These are phyloP conservation scores for Folsomia candida DNA, from an alignment of 2,888 invertebrate genomes.

Conservation along the genomic window DNA sequence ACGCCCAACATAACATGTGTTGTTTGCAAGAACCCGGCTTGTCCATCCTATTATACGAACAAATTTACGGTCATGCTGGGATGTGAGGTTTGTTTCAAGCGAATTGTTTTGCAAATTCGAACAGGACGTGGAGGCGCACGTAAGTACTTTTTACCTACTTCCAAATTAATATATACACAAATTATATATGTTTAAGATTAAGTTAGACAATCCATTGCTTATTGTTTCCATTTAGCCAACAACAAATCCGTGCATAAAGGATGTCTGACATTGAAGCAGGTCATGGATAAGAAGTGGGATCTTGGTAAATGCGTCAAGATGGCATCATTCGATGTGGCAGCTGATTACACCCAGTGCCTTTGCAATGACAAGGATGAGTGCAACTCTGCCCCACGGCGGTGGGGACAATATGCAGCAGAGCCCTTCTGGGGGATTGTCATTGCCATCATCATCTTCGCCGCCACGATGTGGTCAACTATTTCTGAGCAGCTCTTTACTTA, in stretches of 20 bases:
- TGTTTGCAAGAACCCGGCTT: too few species aligned
- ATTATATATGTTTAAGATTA: too few species aligned
- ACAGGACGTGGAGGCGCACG: not conserved
- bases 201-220: too few species aligned
- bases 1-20: too few species aligned
- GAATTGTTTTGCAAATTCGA: not conserved
- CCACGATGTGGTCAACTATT: too few species aligned
- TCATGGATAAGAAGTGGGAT: not conserved
- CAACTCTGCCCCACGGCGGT: constrained; percentile 14
- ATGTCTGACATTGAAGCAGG: constrained; percentile 3
- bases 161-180: not conserved
- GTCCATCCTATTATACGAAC: too few species aligned
- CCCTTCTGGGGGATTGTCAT: not conserved
- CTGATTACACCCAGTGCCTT: not conserved
- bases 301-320: not conserved
- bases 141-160: not conserved
- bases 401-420: too few species aligned
- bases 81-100: not conserved
- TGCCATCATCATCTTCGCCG: not conserved
- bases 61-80: too few species aligned
- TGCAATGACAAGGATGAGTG: constrained; percentile 23
- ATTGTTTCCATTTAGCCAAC: not conserved
- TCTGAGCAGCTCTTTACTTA: too few species aligned
- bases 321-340: not conserved
- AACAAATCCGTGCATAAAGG: not conserved